Evolutionary conservation across 2,113 vertebrate species (phyloP).

Genomic region (Ovis aries): ARS-UI_Ramb_v3.0 NC_056054.1:265633001-265633500

Average conservation of each 20-base stretch:
- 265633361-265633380: not conserved
- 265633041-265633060: not conserved
- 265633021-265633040: not conserved
- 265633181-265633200: not conserved
- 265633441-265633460: not conserved
- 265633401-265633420: not conserved
- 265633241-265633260: not conserved
- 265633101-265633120: not conserved
- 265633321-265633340: fast-evolving
- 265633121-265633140: not conserved
- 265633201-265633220: not conserved
- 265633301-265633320: fast-evolving
- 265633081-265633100: not conserved
- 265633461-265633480: fast-evolving
- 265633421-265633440: not conserved
- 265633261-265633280: not conserved
- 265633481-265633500: not conserved
- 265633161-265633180: not conserved
- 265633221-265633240: not conserved
- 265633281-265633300: not conserved
- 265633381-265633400: not conserved
- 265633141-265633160: not conserved
- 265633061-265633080: not conserved
- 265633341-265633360: fast-evolving
- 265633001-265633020: not conserved